phyloP scores from a whole-genome alignment of 2,113 vertebrate genomes.

The Hiodon alosoides region DNA sequence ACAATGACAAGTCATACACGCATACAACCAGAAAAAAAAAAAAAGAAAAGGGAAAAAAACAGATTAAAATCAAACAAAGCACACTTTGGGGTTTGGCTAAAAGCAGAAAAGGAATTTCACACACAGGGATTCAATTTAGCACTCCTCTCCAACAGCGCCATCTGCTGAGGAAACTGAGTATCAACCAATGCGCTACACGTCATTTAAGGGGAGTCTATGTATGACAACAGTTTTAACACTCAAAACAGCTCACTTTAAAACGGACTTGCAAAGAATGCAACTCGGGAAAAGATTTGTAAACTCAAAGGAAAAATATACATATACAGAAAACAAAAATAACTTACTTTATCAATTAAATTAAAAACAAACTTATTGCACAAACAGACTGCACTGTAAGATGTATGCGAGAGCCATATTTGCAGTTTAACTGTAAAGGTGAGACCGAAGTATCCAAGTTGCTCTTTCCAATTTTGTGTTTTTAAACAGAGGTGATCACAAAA shows the following conservation, averaged over 20 bases:
- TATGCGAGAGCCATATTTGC: constrained; percentile 15
- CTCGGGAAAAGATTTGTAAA: constrained; percentile 71
- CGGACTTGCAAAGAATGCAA: constrained; percentile 60
- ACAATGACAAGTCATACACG: neutral
- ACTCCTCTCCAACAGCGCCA: constrained; percentile 16
- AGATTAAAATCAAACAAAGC: neutral
- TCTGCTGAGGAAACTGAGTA: constrained; percentile 2
- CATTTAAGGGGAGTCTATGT: constrained; percentile 21
- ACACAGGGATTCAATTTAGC: neutral
- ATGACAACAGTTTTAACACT: neutral
- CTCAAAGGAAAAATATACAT: constrained; percentile 58
- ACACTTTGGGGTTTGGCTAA: neutral
- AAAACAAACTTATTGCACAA: constrained; percentile 76
- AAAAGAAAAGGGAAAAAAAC: neutral
- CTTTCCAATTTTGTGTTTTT: constrained; percentile 36
- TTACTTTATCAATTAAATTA: constrained; percentile 71
- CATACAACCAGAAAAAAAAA: constrained; percentile 12
- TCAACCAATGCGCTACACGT: neutral
- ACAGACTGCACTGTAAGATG: constrained; percentile 69
- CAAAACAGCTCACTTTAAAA: constrained; percentile 28
- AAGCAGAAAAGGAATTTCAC: neutral
- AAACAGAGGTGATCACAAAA: neutral
- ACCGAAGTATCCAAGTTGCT: neutral
- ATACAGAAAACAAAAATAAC: constrained; percentile 58
- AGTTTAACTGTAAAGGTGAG: too few relatives aligned